Base-by-base conservation (phyloP, 1,140 invertebrate genomes). In the Apis dorsata region DNA sequence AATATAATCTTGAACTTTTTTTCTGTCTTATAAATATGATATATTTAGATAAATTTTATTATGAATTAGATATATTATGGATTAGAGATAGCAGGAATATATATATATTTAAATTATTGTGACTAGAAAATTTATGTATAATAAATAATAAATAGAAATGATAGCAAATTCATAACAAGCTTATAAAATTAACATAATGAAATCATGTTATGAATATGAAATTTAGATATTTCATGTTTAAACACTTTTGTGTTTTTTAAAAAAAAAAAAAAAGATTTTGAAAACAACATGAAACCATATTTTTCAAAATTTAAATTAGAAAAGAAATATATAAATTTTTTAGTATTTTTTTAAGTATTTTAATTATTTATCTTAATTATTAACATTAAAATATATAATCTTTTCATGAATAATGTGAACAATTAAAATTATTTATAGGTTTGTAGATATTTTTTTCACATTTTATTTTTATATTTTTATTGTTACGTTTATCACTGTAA, bases 341-440 rank as follows among this genome's bases (percentile, higher is more conserved):
- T 28, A 24, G 3, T 17, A 55, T 55, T 71, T 17, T 57, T 24
- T 34, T 34, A 34, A 34, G 1, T 28, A 28, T 28, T 28, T 28
- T 28, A 28, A 28, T 28, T 28, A 19, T 19, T 34, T 34, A 28
- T 72, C 55, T 57, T 24, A 57, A 72, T 28, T 28, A 55, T 72
- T 55, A 15, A 72, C 13, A 44, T 0, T 51, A 3, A 5, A 49
- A 49, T 49, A 1, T 19, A 12, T n/a, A 28, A 11, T 44, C 21
- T 44, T 73, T 24, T 59, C 13, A 57, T 34, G 34, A 34, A 53
- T 59, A 59, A 44, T 74, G 2, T 24, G 19, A n/a, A 57, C 44
- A 74, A 59, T 34, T 74, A 74, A 34, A 74, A 57, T 60, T 53
- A 74, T 34, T 15, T 74, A 34, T 11, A 5, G 28, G 34, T 74